phyloP scores from a whole-genome alignment of 2,888 invertebrate genomes.

The Oscheius sp. region DNA sequence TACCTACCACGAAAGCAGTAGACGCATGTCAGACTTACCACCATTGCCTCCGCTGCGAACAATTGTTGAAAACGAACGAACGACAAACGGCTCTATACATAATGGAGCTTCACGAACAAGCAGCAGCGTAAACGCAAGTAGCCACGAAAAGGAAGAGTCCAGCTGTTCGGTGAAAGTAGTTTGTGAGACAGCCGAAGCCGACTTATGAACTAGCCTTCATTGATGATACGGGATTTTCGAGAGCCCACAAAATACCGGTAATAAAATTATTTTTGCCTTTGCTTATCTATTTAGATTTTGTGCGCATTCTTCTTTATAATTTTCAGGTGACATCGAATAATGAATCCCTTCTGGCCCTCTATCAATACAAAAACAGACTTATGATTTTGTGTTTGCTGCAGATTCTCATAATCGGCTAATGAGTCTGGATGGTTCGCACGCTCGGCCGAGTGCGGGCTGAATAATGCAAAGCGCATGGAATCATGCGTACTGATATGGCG shows the following conservation, averaged over 20 bases:
- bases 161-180: slow-evolving; percentile 33
- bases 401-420: slow-evolving; percentile 30
- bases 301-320: background rate
- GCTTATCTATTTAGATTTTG: too few relatives aligned
- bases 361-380: background rate
- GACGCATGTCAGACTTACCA: slow-evolving; percentile 25
- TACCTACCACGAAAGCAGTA: slow-evolving; percentile 29
- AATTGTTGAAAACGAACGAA: slow-evolving; percentile 26
- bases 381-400: background rate
- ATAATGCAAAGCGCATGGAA: slow-evolving; percentile 32
- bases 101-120: slow-evolving; percentile 21
- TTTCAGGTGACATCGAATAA: background rate
- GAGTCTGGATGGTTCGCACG: slow-evolving; percentile 33
- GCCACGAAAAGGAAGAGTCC: slow-evolving; percentile 21
- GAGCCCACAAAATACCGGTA: background rate
- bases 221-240: slow-evolving; percentile 4
- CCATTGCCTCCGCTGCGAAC: slow-evolving; percentile 17
- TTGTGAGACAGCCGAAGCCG: slow-evolving; percentile 39
- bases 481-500: slow-evolving; percentile 26
- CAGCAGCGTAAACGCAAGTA: background rate
- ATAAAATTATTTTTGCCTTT: background rate
- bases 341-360: background rate
- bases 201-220: slow-evolving; percentile 18
- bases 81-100: slow-evolving; percentile 26
- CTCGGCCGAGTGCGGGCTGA: slow-evolving; percentile 31